A percentile compares a stretch with the other conserved stretches of the same genome.
Conservation (phyloP, 2,797 vertebrate genomes). For the Neosilurus hyrtlii region DNA sequence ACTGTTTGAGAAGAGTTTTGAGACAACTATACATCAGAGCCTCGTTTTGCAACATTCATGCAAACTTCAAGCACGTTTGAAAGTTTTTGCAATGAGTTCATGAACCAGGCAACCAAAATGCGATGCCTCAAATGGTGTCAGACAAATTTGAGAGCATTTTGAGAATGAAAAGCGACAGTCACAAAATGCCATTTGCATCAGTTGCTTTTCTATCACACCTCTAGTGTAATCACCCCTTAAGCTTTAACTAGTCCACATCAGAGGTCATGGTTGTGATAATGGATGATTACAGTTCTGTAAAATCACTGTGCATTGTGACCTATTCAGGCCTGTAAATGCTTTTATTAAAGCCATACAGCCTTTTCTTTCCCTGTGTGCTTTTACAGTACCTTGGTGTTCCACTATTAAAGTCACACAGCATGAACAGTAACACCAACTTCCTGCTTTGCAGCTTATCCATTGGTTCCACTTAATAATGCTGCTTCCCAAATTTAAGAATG, state of each 20-base stretch:
- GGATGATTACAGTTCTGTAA: background rate
- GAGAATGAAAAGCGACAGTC: too few relatives aligned
- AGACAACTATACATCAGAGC: too few relatives aligned
- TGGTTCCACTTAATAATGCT: slow-evolving; percentile 66
- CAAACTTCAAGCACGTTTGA: too few relatives aligned
- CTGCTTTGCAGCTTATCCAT: slow-evolving; percentile 60
- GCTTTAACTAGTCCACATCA: background rate
- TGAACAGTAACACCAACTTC: slow-evolving; percentile 61
- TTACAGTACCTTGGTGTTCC: slow-evolving; percentile 25
- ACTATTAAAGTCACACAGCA: slow-evolving; percentile 36
- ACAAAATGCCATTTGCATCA: too few relatives aligned
- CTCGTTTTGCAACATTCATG: too few relatives aligned
- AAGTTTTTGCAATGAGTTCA: too few relatives aligned
- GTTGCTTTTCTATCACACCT: too few relatives aligned
- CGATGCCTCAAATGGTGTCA: too few relatives aligned
- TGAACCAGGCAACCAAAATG: too few relatives aligned
- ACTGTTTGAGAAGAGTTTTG: too few relatives aligned
- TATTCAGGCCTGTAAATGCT: slow-evolving; percentile 8
- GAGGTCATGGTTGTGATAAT: background rate
- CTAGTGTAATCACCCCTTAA: background rate
- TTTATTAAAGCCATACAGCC: background rate
- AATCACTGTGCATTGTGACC: slow-evolving; percentile 11
- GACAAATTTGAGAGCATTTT: too few relatives aligned
- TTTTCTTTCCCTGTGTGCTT: background rate
- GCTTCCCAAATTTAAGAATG: slow-evolving; percentile 44